Conservation (phyloP, 1,140 invertebrate genomes). For the Penaeus chinensis region DNA sequence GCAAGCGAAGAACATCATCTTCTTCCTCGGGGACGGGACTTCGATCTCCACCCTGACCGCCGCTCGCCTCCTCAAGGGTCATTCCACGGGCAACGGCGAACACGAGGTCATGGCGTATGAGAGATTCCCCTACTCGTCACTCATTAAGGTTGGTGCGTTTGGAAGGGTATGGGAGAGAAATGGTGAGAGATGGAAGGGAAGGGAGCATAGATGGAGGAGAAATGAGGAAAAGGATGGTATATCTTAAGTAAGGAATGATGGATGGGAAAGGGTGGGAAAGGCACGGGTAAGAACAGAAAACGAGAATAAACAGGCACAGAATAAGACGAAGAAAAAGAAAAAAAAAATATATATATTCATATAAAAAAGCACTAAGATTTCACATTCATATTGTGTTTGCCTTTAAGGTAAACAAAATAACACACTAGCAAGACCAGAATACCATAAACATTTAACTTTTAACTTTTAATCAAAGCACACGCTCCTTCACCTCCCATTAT, state of each 20-base stretch:
- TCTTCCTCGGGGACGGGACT: conserved; percentile 87
- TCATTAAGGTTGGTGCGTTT: conserved; percentile 57
- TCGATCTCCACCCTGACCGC: conserved; percentile 82
- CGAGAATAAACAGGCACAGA: too few species aligned
- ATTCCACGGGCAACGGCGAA: conserved; percentile 66
- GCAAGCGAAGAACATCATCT: conserved; percentile 78
- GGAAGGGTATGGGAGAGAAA: too few species aligned
- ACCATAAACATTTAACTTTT: too few species aligned
- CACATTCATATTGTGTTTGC: too few species aligned
- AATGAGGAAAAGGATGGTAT: not conserved
- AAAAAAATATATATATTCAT: too few species aligned
- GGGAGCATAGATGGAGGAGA: not conserved
- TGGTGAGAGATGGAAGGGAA: not conserved
- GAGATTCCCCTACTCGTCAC: conserved; percentile 58
- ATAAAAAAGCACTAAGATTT: too few species aligned
- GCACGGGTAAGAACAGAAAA: not conserved
- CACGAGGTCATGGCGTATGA: conserved; percentile 61
- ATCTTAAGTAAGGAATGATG: not conserved
- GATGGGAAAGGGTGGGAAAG: too few species aligned
- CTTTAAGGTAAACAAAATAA: too few species aligned
- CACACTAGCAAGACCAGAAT: too few species aligned
- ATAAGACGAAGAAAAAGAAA: too few species aligned
- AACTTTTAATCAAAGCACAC: too few species aligned
- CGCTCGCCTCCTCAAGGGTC: conserved; percentile 78
- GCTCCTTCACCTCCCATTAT: too few species aligned